phyloP scores from a whole-genome alignment of 2,113 vertebrate genomes.

The Triplophysa tibetana region DNA sequence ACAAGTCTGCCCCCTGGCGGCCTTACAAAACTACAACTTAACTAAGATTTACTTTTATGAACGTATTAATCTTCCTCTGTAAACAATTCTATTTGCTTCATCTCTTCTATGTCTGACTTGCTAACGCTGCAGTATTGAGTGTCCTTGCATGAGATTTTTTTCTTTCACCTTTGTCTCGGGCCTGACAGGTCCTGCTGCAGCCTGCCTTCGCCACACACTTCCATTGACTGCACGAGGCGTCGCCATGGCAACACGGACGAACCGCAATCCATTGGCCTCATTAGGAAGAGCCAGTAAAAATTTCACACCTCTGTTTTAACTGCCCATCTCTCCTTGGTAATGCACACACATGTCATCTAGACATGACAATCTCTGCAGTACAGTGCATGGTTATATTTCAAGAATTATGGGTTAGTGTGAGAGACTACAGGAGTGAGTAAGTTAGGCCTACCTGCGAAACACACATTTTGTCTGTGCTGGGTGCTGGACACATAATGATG shows the following conservation, averaged over 20 bases:
- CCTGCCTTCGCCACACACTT: not conserved
- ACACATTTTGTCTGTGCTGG: not conserved
- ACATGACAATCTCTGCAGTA: not conserved
- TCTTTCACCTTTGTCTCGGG: not conserved
- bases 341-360: slow-evolving; percentile 1
- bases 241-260: slow-evolving; percentile 23
- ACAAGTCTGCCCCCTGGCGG: slow-evolving; percentile 30
- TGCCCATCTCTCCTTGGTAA: slow-evolving; percentile 1
- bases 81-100: not conserved
- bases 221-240: slow-evolving; percentile 4
- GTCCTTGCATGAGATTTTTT: not conserved
- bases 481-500: not conserved
- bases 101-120: not conserved
- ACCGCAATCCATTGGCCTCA: slow-evolving; percentile 14
- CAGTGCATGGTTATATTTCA: not conserved
- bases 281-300: slow-evolving; percentile 16
- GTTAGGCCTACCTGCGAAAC: not conserved
- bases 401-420: not conserved
- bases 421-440: not conserved
- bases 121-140: not conserved
- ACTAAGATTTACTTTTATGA: not conserved
- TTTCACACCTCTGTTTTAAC: slow-evolving; percentile 19
- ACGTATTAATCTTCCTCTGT: not conserved
- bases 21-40: not conserved
- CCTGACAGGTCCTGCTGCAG: not conserved